Base-by-base conservation (phyloP, 2,888 invertebrate species). In the Habrosyne pyritoides region DNA sequence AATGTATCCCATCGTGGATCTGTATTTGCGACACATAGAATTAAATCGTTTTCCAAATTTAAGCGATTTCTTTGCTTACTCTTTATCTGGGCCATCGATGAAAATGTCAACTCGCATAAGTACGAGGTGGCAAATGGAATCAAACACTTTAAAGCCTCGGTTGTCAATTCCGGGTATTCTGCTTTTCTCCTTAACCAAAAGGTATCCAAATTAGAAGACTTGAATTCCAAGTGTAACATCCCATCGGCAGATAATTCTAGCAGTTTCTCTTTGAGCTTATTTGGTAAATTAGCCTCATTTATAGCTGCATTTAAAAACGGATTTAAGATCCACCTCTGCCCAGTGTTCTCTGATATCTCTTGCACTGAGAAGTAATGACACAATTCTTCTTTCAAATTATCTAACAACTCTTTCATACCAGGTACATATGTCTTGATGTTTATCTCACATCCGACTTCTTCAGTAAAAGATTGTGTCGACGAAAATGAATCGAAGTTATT, bases 171-270 rank as follows among this genome's bases (percentile, higher is more conserved):
- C 33, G 57, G 52, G 28, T 57, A 57, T 56, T 56, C 53, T 48
- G 36, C 22, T 54, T 49, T 53, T 28, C 53, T 56, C 21, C 12
- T 57, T 53, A 53, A 30, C 53, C 57, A 54, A 54, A 57, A 57
- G 52, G 57, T 28, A 63, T 59, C 57, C 56, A 63, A 57, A 59
- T 55, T 57, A 42, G 47, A 22, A 57, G 57, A 47, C 47, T 47
- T 21, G 52, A 60, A 65, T 65, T 67, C 58, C 64, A 63, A 60
- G 52, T 65, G 63, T 52, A 65, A 57, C 65, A 67, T 62, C 54
- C 58, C 62, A 67, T 63, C 63, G 55, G 63, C 63, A 65, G 64
- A 64, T 65, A 63, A 59, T 60, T 61, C 58, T 51, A 64, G 28
- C 28, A 28, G 28, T 53, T 61, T 65, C 50, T 66, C 63, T 63